A percentile compares a stretch with the other conserved stretches of the same genome.
Evolutionary conservation across 1,140 invertebrate genomes (phyloP).

Genomic region (Drosophila nannoptera): DNA sequence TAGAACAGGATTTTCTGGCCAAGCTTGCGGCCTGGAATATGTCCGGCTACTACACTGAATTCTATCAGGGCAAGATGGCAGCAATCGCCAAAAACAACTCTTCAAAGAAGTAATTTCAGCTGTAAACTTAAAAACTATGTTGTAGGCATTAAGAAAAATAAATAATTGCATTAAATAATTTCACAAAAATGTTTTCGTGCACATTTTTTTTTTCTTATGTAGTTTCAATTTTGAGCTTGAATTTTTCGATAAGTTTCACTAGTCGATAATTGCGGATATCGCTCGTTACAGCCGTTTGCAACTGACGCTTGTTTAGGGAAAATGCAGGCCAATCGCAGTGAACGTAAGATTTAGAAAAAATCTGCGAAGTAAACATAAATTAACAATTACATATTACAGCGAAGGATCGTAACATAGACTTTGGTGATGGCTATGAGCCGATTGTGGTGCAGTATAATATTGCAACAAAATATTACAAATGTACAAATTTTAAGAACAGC

Average conservation of each 20-base stretch:
- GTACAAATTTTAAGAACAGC: slow-evolving; percentile 24
- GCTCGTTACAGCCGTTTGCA: background rate
- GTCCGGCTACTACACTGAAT: slow-evolving; percentile 93
- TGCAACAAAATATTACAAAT: slow-evolving; percentile 28
- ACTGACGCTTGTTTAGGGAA: background rate
- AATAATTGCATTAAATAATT: slow-evolving; percentile 22
- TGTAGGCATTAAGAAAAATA: slow-evolving; percentile 75
- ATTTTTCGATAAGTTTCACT: background rate
- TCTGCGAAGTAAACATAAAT: background rate
- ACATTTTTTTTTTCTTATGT: too few relatives aligned
- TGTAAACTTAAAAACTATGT: slow-evolving; percentile 33
- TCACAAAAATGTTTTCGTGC: too few relatives aligned
- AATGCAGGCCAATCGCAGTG: slow-evolving; percentile 15
- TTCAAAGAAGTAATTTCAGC: slow-evolving; percentile 47
- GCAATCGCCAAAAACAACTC: slow-evolving; percentile 49
- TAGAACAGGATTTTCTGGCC: slow-evolving; percentile 81
- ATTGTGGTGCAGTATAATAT: slow-evolving; percentile 44
- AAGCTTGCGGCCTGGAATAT: slow-evolving; percentile 96
- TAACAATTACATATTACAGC: slow-evolving; percentile 24
- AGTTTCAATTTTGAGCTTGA: too few relatives aligned
- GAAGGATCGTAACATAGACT: slow-evolving; percentile 31
- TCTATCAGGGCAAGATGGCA: slow-evolving; percentile 81
- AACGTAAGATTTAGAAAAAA: slow-evolving; percentile 27
- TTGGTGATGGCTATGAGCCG: slow-evolving; percentile 31
- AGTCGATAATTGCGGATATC: slow-evolving; percentile 3